Percentiles rank a stretch among this genome's conserved stretches.
Conservation (phyloP, 2,797 vertebrate genomes). For the Bradypodion ventrale region DNA sequence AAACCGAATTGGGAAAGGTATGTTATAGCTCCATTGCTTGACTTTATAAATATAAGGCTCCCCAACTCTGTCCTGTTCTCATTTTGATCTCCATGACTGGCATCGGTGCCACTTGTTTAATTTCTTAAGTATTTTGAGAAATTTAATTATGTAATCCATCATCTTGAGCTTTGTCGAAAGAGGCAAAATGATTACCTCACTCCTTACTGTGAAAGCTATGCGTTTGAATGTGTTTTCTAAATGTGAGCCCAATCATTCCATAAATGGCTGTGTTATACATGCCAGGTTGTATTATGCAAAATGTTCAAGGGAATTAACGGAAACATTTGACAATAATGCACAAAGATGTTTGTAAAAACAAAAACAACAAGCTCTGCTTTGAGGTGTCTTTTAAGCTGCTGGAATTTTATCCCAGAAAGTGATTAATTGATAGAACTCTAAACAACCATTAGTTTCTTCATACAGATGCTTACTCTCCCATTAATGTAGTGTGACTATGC, state of each 20-base stretch:
- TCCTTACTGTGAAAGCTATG: slow-evolving; percentile 50
- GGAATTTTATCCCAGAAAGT: neutral
- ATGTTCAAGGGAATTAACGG: neutral
- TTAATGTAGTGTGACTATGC: neutral
- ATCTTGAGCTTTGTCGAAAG: slow-evolving; percentile 61
- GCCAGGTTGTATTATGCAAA: slow-evolving; percentile 4
- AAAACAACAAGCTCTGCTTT: neutral
- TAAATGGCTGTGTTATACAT: slow-evolving; percentile 45
- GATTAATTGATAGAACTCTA: neutral
- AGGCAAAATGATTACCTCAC: slow-evolving; percentile 61
- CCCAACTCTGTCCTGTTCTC: slow-evolving; percentile 30
- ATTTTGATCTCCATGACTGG: slow-evolving; percentile 50
- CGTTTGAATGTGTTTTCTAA: slow-evolving; percentile 67
- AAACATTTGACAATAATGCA: neutral
- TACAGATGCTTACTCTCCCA: neutral
- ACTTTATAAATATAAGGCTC: neutral
- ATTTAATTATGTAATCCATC: slow-evolving; percentile 58
- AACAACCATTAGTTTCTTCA: slow-evolving; percentile 8
- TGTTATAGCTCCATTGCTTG: slow-evolving; percentile 9
- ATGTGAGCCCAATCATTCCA: slow-evolving; percentile 55
- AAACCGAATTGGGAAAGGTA: slow-evolving; percentile 12
- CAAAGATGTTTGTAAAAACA: neutral
- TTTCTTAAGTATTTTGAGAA: slow-evolving; percentile 64
- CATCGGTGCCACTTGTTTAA: slow-evolving; percentile 50
- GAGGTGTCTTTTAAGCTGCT: neutral